These are phyloP conservation scores for Cladopsammia gracilis DNA, from an alignment of 64 coral and sea anemone genomes.

Conservation along the genomic window DNA sequence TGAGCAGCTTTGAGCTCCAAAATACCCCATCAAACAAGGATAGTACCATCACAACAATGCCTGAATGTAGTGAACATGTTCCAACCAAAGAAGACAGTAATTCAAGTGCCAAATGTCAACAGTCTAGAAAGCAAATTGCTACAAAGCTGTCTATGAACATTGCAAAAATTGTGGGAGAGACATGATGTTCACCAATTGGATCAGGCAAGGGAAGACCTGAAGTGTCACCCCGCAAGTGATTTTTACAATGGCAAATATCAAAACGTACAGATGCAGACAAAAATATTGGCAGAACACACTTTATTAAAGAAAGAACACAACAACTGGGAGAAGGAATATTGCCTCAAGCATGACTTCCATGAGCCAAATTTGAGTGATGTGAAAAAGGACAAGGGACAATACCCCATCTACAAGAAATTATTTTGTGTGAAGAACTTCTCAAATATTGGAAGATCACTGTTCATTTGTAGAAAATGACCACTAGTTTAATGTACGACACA, in stretches of 20 bases:
- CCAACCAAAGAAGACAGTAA: too few species aligned
- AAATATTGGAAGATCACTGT: background rate
- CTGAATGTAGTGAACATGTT: background rate
- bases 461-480: background rate
- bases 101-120: too few species aligned
- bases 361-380: background rate
- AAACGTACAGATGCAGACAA: slow-evolving; percentile 1
- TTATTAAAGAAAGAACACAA: background rate
- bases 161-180: background rate
- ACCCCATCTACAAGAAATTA: background rate
- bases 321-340: slow-evolving; percentile 2
- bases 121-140: background rate
- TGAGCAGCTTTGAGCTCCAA: background rate
- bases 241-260: slow-evolving; percentile 10
- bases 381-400: background rate
- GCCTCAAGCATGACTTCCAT: slow-evolving; percentile 4
- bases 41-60: background rate
- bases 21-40: too few species aligned
- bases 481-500: too few species aligned
- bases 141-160: background rate
- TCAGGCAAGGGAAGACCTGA: background rate
- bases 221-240: too few species aligned
- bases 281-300: background rate
- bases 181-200: background rate
- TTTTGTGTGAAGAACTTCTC: slow-evolving; percentile 4